phyloP scores from a whole-genome alignment of 2,113 vertebrate genomes.

The Dendrocopos noguchii region DNA sequence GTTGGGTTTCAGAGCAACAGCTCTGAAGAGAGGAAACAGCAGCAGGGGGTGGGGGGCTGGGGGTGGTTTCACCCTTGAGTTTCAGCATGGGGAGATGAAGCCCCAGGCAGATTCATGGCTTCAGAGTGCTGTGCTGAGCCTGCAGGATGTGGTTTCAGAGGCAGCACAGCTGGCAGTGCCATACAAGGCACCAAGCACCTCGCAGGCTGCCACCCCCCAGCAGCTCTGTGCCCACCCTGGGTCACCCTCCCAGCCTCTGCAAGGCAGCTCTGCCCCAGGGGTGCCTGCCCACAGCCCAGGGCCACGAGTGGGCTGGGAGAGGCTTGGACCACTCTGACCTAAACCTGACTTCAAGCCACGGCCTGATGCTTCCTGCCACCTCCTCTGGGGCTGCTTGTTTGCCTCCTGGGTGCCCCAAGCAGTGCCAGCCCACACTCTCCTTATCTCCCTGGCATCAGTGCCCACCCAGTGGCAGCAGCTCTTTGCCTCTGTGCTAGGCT shows the following conservation, averaged over 20 bases:
- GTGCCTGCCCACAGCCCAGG: not conserved
- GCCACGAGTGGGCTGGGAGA: fast-evolving
- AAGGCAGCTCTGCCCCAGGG: not conserved
- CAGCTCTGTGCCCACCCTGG: not conserved
- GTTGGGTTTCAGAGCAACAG: not conserved
- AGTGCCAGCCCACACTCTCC: not conserved
- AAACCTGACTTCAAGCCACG: not conserved
- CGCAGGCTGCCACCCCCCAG: not conserved
- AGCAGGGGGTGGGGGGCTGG: not conserved
- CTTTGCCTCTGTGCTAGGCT: not conserved
- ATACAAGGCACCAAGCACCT: not conserved
- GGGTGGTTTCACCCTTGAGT: not conserved
- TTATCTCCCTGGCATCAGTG: not conserved
- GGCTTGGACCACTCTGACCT: fast-evolving
- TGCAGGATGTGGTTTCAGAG: conserved; percentile 56
- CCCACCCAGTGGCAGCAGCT: not conserved
- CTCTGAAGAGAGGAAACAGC: not conserved
- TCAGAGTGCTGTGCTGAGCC: not conserved
- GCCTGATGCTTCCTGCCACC: not conserved
- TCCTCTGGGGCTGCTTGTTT: fast-evolving
- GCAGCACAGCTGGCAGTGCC: conserved; percentile 1
- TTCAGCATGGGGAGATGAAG: not conserved
- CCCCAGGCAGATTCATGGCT: not conserved
- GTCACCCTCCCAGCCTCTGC: not conserved
- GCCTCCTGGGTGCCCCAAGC: not conserved